These are phyloP conservation scores for Ascidia mentula DNA, from an alignment of 23 tunicate genomes.

Conservation along the genomic window DNA sequence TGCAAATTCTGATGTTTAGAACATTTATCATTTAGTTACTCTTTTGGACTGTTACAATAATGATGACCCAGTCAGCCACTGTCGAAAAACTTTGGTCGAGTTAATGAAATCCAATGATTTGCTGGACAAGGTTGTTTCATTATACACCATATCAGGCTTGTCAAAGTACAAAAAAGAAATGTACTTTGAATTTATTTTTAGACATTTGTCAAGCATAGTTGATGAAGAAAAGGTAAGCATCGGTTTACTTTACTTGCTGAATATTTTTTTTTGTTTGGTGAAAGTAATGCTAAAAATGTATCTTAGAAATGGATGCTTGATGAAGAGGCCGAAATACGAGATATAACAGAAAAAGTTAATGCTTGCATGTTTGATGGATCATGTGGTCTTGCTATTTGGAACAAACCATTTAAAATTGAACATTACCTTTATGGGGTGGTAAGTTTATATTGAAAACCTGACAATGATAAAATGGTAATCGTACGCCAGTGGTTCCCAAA, in stretches of 20 bases:
- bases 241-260: not conserved
- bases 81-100: not conserved
- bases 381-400: constrained; percentile 4
- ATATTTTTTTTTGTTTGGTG: not conserved
- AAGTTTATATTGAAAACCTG: too few species aligned
- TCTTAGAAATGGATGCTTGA: not conserved
- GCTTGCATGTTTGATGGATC: not conserved
- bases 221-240: not conserved
- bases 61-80: not conserved
- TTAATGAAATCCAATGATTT: not conserved
- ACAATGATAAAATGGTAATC: too few species aligned
- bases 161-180: not conserved
- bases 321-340: not conserved
- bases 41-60: not conserved
- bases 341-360: not conserved
- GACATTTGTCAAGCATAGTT: not conserved
- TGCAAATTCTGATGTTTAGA: not conserved
- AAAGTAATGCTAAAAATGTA: not conserved
- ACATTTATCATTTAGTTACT: not conserved
- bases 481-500: too few species aligned
- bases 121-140: not conserved
- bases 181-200: not conserved
- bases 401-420: not conserved
- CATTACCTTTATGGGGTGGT: not conserved
- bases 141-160: not conserved